Base-by-base conservation (phyloP, 2,888 invertebrate genomes). In the Proisotoma minuta region DNA sequence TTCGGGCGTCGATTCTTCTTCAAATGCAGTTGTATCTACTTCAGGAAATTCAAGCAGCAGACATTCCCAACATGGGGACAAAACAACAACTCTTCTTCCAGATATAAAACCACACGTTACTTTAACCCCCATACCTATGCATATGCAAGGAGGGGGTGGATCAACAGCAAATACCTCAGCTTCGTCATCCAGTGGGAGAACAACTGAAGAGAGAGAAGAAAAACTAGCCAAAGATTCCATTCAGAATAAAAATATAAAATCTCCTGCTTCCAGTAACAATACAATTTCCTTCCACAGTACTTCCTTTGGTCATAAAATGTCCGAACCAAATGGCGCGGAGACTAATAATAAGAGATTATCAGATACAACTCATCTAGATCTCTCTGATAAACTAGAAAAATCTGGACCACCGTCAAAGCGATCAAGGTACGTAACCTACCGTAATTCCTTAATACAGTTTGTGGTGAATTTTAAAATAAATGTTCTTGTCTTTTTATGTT, bases 31-130 rank as follows among this genome's bases (percentile, higher is more conserved):
- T 1, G 48, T 60, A 10, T 39, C 60, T 0, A 47, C 51, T 20
- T 20, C 62, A 2, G 47, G 61, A 22, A 47, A 24, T 15, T 43
- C 57, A 2, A 52, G 57, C 27, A 60, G 53, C 39, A 52, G 65
- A 2, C 63, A 63, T 34, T 57, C 63, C 1, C 63, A 65, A 29
- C 59, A 58, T 24, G 40, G 52, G 1, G 49, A 66, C 2, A 71
- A 71, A 51, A 63, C 69, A 27, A 63, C 68, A 22, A 70, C 73
- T n/a, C n/a, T n/a, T n/a, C n/a, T n/a, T 2, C 73, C 73, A 3
- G 73, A 73, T 57, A 73, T 73, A n/a, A 71, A 71, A 53, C 73
- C 72, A 0, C 72, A 73, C 59, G 73, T 72, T 4, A 73, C 73
- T 1, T 47, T 73, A 3, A 73, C 73, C 1, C 73, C 73, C 2